Conservation (phyloP, 2,797 vertebrate genomes). For the Coregonus ussuriensis region DNA sequence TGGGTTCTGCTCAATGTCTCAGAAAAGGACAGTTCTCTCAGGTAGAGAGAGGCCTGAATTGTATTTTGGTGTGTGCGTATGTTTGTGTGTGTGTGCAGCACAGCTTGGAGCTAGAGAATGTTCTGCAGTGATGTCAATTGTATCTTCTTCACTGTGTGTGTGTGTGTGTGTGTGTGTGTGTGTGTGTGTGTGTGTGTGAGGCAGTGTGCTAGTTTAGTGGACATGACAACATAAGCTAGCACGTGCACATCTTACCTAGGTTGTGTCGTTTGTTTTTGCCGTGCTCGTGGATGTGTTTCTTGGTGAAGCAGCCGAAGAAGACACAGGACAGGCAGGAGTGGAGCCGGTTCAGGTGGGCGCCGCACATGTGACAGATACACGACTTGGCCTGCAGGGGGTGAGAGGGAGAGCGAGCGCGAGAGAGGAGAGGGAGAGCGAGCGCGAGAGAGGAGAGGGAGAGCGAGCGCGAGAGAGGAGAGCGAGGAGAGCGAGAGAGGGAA, state of each 20-base stretch:
- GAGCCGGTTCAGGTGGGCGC: slow-evolving; percentile 94
- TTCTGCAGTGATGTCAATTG: not conserved
- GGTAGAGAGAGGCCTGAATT: not conserved
- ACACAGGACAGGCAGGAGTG: slow-evolving; percentile 99
- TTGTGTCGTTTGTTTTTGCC: slow-evolving; percentile 97
- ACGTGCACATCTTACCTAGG: slow-evolving; percentile 80
- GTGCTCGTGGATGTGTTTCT: slow-evolving; percentile 98
- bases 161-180: no score
- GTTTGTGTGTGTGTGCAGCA: no score
- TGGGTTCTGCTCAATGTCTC: slow-evolving; percentile 30
- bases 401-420: slow-evolving; percentile 12
- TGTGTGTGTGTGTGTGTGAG: not conserved
- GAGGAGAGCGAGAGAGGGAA: no score
- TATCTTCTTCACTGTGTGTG: no score
- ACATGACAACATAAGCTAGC: no score
- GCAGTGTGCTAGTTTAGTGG: not conserved
- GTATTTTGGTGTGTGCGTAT: no score
- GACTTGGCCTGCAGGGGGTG: slow-evolving; percentile 86
- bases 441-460: no score
- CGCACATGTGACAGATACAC: slow-evolving; percentile 97
- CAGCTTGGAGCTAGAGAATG: no score
- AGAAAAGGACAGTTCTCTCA: not conserved
- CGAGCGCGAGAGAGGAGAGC: not conserved
- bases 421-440: not conserved
- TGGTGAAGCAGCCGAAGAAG: slow-evolving; percentile 97